phyloP scores from a whole-genome alignment of 2,113 vertebrate species.

The Coregonus clupeaformis region DNA sequence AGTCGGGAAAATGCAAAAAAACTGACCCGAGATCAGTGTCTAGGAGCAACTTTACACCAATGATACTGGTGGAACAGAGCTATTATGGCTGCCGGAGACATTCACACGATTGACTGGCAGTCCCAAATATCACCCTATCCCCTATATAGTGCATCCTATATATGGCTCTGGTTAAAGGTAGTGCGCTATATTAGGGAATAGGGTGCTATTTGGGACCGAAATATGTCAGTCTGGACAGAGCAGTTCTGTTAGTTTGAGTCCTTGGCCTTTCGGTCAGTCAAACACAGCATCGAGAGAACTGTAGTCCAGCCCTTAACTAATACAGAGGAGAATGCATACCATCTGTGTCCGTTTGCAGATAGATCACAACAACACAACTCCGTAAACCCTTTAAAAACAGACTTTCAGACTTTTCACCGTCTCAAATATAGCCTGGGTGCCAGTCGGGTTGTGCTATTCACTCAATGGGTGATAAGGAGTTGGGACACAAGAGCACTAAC shows the following conservation, averaged over 20 bases:
- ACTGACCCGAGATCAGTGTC: too few relatives aligned
- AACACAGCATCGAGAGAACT: constrained; percentile 21
- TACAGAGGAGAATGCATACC: neutral
- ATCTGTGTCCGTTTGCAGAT: neutral
- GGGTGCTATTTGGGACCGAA: constrained; percentile 26
- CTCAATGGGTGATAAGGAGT: too few relatives aligned
- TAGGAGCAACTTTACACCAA: too few relatives aligned
- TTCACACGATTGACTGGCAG: too few relatives aligned
- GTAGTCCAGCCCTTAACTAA: constrained; percentile 29
- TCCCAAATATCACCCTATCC: too few relatives aligned
- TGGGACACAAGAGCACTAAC: constrained; percentile 16
- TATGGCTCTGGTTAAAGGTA: too few relatives aligned
- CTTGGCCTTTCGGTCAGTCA: constrained; percentile 34
- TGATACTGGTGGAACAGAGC: too few relatives aligned
- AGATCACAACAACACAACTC: constrained; percentile 25
- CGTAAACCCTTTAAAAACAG: constrained; percentile 11
- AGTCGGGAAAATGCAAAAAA: too few relatives aligned
- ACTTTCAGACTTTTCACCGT: neutral
- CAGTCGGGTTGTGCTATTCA: too few relatives aligned
- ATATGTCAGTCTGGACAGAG: constrained; percentile 23
- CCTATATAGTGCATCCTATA: too few relatives aligned
- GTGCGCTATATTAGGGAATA: neutral
- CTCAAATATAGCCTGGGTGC: neutral
- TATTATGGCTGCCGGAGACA: too few relatives aligned
- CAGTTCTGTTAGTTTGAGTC: constrained; percentile 16